Base-by-base conservation (phyloP, 2,888 invertebrate species). In the Dioctria rufipes region DNA sequence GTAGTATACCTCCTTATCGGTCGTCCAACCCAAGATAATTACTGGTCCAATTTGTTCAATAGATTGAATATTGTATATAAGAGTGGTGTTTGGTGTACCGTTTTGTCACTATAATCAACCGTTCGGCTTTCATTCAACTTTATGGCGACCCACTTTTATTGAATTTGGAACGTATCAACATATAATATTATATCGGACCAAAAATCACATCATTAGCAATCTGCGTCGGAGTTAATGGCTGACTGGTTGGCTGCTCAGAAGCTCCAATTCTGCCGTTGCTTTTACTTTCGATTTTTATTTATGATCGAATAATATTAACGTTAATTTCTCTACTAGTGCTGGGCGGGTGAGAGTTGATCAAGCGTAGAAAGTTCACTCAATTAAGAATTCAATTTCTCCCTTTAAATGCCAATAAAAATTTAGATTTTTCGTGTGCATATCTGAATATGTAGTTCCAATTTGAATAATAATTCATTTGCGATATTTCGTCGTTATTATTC, bases 261-360 rank as follows among this genome's bases (percentile, higher is more conserved):
- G 73, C 40, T 11, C 54, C 73, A 54, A 58, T 60, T 73, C 42
- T 43, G 25, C 25, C 25, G 25, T 25, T n/a, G 58, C 54, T 58
- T 39, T 58, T 58, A 73, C 73, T 73, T 73, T 73, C 73, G 73
- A 73, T 73, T 73, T 73, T 42, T 58, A 58, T 73, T 73, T 60
- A 61, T 61, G 61, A 61, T 25, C 25, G 25, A 25, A 25, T 25
- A 25, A 61, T 61, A 61, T 61, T 2, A 2, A 25, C 39, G 6
- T 5, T 61, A 61, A 11, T 61, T 61, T 39, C 61, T 39, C 61
- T n/a, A 6, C 39, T 61, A 39, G 39, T 8, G 60, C 60, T 11
- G 60, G 13, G 11, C 60, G 25, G 5, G 8, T 25, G 61, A 39
- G 39, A 25, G 25, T 25, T 25, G 25, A 25, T 11, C 61, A 25